Evolutionary conservation across 2,113 vertebrate species (phyloP), one percentile per base, ranked within the genome.

Genomic region (Nesogale talazaci): DNA sequence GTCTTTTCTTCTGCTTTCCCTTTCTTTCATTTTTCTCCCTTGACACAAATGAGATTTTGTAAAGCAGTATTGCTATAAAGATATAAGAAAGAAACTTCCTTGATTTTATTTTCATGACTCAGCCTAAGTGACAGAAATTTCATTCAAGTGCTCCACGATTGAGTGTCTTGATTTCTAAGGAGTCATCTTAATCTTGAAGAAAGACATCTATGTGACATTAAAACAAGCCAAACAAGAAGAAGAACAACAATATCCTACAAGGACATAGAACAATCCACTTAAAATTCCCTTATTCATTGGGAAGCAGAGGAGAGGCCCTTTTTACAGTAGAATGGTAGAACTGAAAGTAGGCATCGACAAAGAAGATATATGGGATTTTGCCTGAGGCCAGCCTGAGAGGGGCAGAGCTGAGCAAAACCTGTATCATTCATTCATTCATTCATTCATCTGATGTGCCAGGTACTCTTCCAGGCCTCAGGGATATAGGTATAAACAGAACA

Each of bases 11-110:
- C 1, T 27, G 6, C 67, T 2, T n/a, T 17, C n/a, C 1, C 42
- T 20, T 61, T 11, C 80, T 42, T 40, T n/a, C 61, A 1, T 22
- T 7, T 46, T 46, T 46, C 42, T 46, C 42, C 17, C 79, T 79
- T 83, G 83, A 38, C 9, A 89, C 27, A 94, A 93, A 83, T 72
- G 7, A 15, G 36, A 77, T 11, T 38, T 52, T 61, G 56, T 79
- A 87, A 88, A n/a, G 20, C 69, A 82, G n/a, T 0, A 16, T 87
- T 46, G 89, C 23, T 81, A 84, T 94, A 84, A 81, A 93, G 67
- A 83, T 40, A 2, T 31, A 80, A 34, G 61, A 80, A 76, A 93
- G 65, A 92, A 74, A 76, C 2, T 63, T 85, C 52, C 19, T 9
- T 9, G 22, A 22, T 83, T 91, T 92, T 46, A 89, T 87, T 80